Evolutionary conservation across 2,888 invertebrate species (phyloP), one percentile per base, ranked within the genome.

Genomic region (Drosophila emarginata): DNA sequence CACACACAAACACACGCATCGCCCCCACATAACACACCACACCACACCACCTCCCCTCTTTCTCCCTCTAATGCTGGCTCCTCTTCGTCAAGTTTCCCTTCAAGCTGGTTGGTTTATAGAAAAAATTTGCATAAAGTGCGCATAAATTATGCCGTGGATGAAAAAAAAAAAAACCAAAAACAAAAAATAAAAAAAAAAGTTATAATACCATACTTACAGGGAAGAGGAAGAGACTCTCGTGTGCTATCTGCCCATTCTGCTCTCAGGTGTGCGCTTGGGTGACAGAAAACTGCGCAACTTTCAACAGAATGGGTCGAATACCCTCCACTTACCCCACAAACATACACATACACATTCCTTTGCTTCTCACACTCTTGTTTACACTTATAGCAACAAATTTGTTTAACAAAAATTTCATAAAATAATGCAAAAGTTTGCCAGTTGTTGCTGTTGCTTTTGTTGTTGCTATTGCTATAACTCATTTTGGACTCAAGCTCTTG

Each of bases 71-170:
- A 6, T 40, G 9, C 32, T 32, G 32, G 11, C 18, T 11, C 21
- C 12, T 21, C 45, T 21, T 32, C 32, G 32, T 32, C 32, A 32
- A 32, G 32, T 32, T 32, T 32, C 32, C 32, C 32, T 45, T 45
- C 40, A 45, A 45, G 45, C 26, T 57, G 64, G 75, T 77, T 83
- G 80, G 79, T 86, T 79, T 80, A 85, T 86, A 86, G 83, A 82
- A 82, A 88, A 86, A 74, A 79, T 89, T 87, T 89, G 77, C 88
- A 87, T 87, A 87, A 89, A 89, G 78, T 88, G 84, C 77, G 84
- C 85, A 87, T 87, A 87, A 87, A 87, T 87, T 87, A 86, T 88
- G 81, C 78, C 85, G 74, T 85, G 75, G 77, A 77, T 45, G 45
- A 21, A 45, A 45, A 21, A 45, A 18, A 45, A 45, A 45, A 32